Evolutionary conservation across 37 sponge, comb jelly and placozoan genomes (phyloP).

Genomic region (Amphimedon queenslandica): DNA sequence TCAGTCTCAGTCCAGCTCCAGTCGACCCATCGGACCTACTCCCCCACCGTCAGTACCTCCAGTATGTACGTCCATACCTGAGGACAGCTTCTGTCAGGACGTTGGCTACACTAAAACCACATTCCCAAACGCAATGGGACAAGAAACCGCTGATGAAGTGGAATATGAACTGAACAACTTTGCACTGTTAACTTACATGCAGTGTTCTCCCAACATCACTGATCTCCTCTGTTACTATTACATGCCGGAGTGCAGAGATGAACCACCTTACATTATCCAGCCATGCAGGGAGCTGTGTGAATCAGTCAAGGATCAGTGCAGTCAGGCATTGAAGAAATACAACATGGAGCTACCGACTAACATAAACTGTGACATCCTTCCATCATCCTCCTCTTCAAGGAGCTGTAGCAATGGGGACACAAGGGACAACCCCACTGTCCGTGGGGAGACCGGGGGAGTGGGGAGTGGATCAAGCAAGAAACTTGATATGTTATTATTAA

Average conservation of each 20-base stretch:
- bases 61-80: not conserved
- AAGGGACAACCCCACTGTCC: too few species aligned
- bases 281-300: not conserved
- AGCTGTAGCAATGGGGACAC: too few species aligned
- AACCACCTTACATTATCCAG: not conserved
- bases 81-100: not conserved
- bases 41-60: not conserved
- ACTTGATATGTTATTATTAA: too few species aligned
- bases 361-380: constrained; percentile 6
- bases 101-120: not conserved
- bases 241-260: not conserved
- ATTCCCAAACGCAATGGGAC: not conserved
- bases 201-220: not conserved
- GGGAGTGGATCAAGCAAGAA: too few species aligned
- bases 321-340: not conserved
- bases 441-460: too few species aligned
- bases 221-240: constrained; percentile 1
- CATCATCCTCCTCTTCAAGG: too few species aligned
- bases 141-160: not conserved
- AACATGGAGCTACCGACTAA: not conserved
- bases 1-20: not conserved
- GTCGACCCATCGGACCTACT: not conserved
- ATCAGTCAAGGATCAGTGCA: not conserved
- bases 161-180: not conserved
- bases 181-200: not conserved